Evolutionary conservation across 2,797 vertebrate genomes (phyloP).

Genomic region (Rhynchonycteris naso): DNA sequence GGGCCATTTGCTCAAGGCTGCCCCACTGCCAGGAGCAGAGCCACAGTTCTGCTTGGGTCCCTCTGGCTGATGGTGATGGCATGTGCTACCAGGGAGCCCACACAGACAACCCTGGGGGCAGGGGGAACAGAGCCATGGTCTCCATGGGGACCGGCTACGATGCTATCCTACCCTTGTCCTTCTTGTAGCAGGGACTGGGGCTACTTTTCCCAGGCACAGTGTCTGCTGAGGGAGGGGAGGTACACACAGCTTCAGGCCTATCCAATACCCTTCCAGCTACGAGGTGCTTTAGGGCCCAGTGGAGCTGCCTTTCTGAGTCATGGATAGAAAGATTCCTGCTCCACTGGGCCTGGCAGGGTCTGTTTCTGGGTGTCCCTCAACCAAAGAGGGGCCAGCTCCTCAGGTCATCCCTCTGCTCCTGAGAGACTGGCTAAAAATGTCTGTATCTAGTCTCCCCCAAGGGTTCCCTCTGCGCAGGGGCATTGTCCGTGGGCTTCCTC

Average conservation of each 20-base stretch:
- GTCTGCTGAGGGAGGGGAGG: background rate
- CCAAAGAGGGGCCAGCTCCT: background rate
- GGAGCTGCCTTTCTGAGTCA: background rate
- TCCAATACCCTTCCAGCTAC: background rate
- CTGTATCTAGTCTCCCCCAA: background rate
- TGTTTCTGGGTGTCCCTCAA: background rate
- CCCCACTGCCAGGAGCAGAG: background rate
- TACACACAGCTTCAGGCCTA: background rate
- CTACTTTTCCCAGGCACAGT: background rate
- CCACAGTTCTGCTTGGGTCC: background rate
- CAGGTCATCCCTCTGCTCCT: background rate
- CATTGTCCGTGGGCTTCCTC: too few species aligned
- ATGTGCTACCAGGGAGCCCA: background rate
- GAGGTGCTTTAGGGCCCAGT: background rate
- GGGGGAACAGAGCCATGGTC: fast-evolving
- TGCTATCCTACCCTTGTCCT: background rate
- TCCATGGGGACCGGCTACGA: background rate
- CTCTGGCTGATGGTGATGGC: background rate
- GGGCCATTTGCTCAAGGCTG: background rate
- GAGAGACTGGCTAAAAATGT: background rate
- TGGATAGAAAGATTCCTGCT: background rate
- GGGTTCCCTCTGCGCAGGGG: background rate
- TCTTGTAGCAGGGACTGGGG: background rate
- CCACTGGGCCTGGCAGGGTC: background rate
- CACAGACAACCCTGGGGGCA: background rate